Evolutionary conservation across 2,888 invertebrate species (phyloP).

Genomic region (Pseudococcus longispinus): DNA sequence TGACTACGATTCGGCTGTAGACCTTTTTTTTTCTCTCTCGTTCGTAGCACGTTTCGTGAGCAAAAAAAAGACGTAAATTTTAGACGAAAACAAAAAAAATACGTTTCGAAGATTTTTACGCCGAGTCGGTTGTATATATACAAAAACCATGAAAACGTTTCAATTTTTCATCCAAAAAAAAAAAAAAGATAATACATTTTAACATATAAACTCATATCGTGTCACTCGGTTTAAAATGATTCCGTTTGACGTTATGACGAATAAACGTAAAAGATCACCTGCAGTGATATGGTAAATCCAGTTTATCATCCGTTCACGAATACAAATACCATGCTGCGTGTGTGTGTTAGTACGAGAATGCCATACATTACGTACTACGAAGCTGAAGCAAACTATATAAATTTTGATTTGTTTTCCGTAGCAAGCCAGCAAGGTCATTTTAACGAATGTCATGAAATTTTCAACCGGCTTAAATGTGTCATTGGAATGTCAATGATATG

Average conservation of each 20-base stretch:
- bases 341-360: background rate
- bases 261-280: conserved; percentile 5
- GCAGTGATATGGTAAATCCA: background rate
- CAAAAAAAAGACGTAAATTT: background rate
- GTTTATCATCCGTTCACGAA: conserved; percentile 15
- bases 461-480: conserved; percentile 14
- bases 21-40: background rate
- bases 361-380: background rate
- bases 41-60: background rate
- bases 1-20: background rate
- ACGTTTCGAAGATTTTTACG: background rate
- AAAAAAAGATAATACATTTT: conserved; percentile 13
- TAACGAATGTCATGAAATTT: background rate
- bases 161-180: background rate
- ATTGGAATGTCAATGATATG: background rate
- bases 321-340: background rate
- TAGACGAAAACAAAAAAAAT: background rate
- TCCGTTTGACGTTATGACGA: background rate
- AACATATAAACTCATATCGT: background rate
- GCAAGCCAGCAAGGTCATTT: background rate
- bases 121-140: background rate
- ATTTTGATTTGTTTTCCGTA: background rate
- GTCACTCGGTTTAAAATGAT: conserved; percentile 10
- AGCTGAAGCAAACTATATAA: background rate
- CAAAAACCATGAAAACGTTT: background rate